Percentiles rank a stretch among this genome's conserved stretches.
These are phyloP conservation scores for Euphydryas editha DNA, from an alignment of 2,888 invertebrate species.

Conservation along the genomic window DNA sequence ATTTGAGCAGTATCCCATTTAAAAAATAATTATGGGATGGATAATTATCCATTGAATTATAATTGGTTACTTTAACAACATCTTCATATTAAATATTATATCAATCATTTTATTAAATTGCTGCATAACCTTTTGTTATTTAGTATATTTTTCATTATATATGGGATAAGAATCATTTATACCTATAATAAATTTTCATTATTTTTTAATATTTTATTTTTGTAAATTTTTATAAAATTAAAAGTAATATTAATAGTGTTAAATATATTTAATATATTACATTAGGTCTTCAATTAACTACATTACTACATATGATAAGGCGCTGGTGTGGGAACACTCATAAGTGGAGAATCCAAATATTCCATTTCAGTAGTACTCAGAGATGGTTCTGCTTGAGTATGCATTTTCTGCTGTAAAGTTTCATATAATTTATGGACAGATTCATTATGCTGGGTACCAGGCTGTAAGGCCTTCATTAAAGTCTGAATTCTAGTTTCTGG, in stretches of 20 bases:
- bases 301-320: slow-evolving; percentile 76
- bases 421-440: slow-evolving; percentile 92
- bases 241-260: neutral
- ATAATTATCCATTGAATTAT: no score
- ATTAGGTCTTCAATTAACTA: slow-evolving; percentile 1
- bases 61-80: no score
- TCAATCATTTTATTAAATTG: no score
- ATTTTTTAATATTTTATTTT: no score
- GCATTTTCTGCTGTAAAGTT: slow-evolving; percentile 90
- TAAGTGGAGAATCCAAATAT: slow-evolving; percentile 91
- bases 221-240: no score
- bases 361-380: slow-evolving; percentile 87
- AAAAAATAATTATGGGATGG: no score
- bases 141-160: no score
- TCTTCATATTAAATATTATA: no score
- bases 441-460: slow-evolving; percentile 91
- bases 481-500: slow-evolving; percentile 91
- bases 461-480: slow-evolving; percentile 91
- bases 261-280: neutral
- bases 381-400: slow-evolving; percentile 86
- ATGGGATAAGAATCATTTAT: no score
- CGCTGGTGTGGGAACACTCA: slow-evolving; percentile 91
- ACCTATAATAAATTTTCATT: no score
- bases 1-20: no score
- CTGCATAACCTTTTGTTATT: no score